A percentile compares a stretch with the other conserved stretches of the same genome.
Conservation (phyloP, 2,888 invertebrate genomes). For the Tholera decimalis region DNA sequence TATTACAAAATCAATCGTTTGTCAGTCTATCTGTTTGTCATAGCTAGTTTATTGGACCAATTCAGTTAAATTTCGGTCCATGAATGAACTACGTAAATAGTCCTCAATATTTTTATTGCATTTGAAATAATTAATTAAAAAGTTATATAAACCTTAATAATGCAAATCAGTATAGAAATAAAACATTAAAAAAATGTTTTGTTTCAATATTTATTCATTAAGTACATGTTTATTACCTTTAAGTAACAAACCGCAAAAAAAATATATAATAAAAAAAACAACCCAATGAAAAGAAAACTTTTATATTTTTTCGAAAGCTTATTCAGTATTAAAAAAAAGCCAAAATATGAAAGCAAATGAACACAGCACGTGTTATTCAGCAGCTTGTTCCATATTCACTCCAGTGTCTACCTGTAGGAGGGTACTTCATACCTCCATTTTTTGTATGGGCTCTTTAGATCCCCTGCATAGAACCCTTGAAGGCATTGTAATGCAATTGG, state of each 20-base stretch:
- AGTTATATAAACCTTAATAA: too few species aligned
- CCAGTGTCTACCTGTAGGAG: constrained; percentile 22
- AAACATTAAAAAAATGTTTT: too few species aligned
- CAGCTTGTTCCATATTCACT: constrained; percentile 34
- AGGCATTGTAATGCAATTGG: constrained; percentile 76
- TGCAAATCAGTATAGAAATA: neutral
- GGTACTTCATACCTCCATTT: constrained; percentile 38
- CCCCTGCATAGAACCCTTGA: constrained; percentile 59
- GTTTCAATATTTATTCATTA: neutral
- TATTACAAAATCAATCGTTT: too few species aligned
- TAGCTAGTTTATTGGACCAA: too few species aligned
- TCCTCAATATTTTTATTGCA: too few species aligned
- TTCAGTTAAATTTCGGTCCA: too few species aligned
- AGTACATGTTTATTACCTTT: too few species aligned
- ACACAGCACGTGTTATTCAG: constrained; percentile 34
- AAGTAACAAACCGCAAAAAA: neutral
- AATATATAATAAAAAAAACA: constrained; percentile 1
- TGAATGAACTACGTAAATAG: too few species aligned
- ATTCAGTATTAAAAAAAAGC: constrained; percentile 47
- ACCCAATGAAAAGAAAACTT: constrained; percentile 14
- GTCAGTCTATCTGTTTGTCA: too few species aligned
- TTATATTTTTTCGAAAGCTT: constrained; percentile 15
- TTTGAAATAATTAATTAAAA: too few species aligned
- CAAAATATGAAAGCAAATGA: constrained; percentile 44
- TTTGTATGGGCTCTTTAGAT: constrained; percentile 53